Percentiles rank a stretch among this genome's conserved stretches.
Conservation (phyloP, 2,797 vertebrate species). For the Coracias cyanogaster region DNA sequence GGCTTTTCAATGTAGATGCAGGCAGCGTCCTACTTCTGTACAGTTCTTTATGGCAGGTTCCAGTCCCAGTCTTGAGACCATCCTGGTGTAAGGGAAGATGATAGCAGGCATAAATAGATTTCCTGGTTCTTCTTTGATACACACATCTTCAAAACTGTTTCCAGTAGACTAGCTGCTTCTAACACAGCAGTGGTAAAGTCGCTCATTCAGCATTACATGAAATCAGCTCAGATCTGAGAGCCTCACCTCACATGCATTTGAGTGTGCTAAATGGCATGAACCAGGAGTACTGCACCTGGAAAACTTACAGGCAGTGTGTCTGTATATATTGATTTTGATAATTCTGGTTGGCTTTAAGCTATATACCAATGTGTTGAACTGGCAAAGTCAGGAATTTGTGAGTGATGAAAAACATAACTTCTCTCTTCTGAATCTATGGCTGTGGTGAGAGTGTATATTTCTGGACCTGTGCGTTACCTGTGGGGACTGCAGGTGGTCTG, state of each 20-base stretch:
- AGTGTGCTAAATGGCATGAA: background rate
- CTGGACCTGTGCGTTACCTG: background rate
- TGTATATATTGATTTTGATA: background rate
- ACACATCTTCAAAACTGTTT: background rate
- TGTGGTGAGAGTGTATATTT: background rate
- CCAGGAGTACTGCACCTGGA: background rate
- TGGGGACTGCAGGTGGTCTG: background rate
- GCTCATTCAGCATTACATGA: background rate
- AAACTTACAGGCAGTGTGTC: background rate
- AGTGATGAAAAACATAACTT: background rate
- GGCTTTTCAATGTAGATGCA: background rate
- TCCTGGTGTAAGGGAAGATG: background rate
- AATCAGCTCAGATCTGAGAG: background rate
- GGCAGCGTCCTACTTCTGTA: fast-evolving
- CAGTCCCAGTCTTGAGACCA: background rate
- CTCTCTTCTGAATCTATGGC: background rate
- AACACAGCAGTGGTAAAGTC: background rate
- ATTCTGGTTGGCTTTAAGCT: background rate
- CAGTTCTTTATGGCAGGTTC: background rate
- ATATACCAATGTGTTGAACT: background rate
- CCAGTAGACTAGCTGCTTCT: background rate
- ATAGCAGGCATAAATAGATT: background rate
- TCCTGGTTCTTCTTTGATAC: background rate
- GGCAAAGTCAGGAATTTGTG: background rate
- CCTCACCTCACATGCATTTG: fast-evolving